phyloP scores from a whole-genome alignment of 2,888 invertebrate species.

The Hemicrepidius hirtus region DNA sequence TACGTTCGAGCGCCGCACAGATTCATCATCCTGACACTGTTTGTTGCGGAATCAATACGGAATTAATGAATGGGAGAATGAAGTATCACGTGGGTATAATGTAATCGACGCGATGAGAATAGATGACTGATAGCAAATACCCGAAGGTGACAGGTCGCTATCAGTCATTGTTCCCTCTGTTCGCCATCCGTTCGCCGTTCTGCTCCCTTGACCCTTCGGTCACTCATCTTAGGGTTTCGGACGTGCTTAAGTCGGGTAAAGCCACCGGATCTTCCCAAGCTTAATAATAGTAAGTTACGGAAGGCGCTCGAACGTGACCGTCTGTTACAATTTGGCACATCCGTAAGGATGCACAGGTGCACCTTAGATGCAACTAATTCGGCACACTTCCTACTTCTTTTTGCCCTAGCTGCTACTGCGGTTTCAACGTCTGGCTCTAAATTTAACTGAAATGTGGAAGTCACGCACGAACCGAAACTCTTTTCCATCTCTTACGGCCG shows the following conservation, averaged over 20 bases:
- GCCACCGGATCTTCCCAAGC: slow-evolving; percentile 39
- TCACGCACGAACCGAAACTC: slow-evolving; percentile 41
- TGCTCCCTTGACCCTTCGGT: slow-evolving; percentile 52
- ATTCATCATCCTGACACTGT: slow-evolving; percentile 55
- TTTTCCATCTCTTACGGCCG: slow-evolving; percentile 26
- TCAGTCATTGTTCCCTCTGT: slow-evolving; percentile 62
- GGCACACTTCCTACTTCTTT: slow-evolving; percentile 45
- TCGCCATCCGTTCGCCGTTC: slow-evolving; percentile 54
- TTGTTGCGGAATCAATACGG: slow-evolving; percentile 51
- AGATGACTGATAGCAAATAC: slow-evolving; percentile 64
- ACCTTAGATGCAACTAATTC: slow-evolving; percentile 50
- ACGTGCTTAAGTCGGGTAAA: slow-evolving; percentile 40
- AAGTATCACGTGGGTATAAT: slow-evolving; percentile 61
- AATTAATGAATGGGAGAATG: slow-evolving; percentile 59
- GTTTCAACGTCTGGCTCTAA: slow-evolving; percentile 36
- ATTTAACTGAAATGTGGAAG: slow-evolving; percentile 50
- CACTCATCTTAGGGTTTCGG: slow-evolving; percentile 41
- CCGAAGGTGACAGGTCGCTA: slow-evolving; percentile 62
- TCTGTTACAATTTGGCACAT: slow-evolving; percentile 57
- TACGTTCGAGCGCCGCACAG: slow-evolving; percentile 58
- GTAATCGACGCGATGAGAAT: slow-evolving; percentile 62
- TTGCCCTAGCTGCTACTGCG: slow-evolving; percentile 10
- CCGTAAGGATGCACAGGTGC: slow-evolving; percentile 58
- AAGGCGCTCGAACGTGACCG: slow-evolving; percentile 45
- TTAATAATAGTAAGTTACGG: slow-evolving; percentile 45